A percentile compares a stretch with the other conserved stretches of the same genome.
phyloP scores from a whole-genome alignment of 2,113 vertebrate genomes.

The Caretta caretta region DNA sequence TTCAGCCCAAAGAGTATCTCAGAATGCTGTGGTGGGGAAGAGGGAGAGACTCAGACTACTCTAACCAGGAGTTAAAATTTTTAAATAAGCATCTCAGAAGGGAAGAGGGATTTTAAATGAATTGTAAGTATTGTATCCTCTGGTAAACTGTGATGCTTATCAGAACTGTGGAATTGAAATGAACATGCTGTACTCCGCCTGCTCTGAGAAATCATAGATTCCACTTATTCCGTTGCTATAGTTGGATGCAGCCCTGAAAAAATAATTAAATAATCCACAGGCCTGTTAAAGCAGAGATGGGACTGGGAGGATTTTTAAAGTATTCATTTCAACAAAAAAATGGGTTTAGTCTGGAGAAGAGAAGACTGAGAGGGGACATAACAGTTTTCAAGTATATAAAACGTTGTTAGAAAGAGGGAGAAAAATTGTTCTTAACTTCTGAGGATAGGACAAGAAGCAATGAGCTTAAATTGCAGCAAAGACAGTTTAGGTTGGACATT shows the following conservation, averaged over 20 bases:
- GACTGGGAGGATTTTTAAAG: not conserved
- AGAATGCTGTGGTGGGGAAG: not conserved
- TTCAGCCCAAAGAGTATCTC: not conserved
- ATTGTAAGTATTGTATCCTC: not conserved
- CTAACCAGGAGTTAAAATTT: not conserved
- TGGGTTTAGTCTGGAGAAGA: too few relatives aligned
- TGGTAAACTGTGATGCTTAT: not conserved
- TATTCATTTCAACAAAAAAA: not conserved
- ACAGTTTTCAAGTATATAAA: too few relatives aligned
- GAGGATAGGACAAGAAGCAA: too few relatives aligned
- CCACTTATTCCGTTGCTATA: not conserved
- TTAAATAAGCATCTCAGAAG: slow-evolving; percentile 25
- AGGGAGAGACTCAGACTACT: not conserved
- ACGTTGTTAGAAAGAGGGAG: too few relatives aligned
- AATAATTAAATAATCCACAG: not conserved
- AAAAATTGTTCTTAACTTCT: too few relatives aligned
- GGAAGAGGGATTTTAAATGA: not conserved
- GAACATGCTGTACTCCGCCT: not conserved
- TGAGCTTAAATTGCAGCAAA: too few relatives aligned
- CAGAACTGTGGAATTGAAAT: not conserved
- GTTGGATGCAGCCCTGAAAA: not conserved
- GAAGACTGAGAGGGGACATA: too few relatives aligned
- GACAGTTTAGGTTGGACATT: too few relatives aligned
- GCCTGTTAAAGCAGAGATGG: not conserved
- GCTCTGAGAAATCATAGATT: not conserved